A percentile compares a stretch with the other conserved stretches of the same genome.
Conservation (phyloP, 37 sponge, comb jelly and placozoan genomes). For the Aphrocallistes beatrix region DNA sequence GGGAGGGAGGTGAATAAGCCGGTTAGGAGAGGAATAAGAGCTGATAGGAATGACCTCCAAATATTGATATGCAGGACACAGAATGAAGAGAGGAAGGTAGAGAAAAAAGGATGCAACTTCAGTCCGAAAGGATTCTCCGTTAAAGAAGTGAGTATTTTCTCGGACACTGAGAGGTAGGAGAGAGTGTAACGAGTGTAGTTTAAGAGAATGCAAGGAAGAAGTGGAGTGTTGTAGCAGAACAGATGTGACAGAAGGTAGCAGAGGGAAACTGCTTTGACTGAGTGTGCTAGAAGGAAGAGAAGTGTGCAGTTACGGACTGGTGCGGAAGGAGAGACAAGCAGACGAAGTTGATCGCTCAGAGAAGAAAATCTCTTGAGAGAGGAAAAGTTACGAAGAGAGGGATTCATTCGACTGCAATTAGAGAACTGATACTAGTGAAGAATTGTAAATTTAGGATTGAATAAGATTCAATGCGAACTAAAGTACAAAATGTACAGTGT, state of each 20-base stretch:
- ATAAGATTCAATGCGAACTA: no score
- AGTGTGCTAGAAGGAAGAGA: neutral
- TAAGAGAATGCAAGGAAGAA: neutral
- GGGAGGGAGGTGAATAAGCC: neutral
- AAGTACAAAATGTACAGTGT: no score
- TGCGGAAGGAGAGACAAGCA: neutral
- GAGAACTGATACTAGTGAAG: no score
- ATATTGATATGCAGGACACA: neutral
- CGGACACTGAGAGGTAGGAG: neutral
- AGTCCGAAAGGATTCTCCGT: neutral
- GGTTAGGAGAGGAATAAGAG: neutral
- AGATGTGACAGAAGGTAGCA: neutral
- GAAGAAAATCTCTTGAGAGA: no score
- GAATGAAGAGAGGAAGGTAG: conserved; percentile 4
- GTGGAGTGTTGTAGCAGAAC: neutral
- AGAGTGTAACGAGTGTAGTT: neutral
- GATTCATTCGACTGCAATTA: no score
- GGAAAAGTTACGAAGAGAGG: no score
- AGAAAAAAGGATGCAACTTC: neutral
- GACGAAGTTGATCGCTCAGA: no score
- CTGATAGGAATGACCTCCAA: neutral
- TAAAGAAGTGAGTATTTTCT: neutral
- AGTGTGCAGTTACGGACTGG: neutral
- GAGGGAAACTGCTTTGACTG: neutral
- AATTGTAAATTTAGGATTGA: no score